A percentile compares a stretch with the other conserved stretches of the same genome.
These are phyloP conservation scores for Nannoperca obscura DNA, from an alignment of 2,797 vertebrate species.

Conservation along the genomic window DNA sequence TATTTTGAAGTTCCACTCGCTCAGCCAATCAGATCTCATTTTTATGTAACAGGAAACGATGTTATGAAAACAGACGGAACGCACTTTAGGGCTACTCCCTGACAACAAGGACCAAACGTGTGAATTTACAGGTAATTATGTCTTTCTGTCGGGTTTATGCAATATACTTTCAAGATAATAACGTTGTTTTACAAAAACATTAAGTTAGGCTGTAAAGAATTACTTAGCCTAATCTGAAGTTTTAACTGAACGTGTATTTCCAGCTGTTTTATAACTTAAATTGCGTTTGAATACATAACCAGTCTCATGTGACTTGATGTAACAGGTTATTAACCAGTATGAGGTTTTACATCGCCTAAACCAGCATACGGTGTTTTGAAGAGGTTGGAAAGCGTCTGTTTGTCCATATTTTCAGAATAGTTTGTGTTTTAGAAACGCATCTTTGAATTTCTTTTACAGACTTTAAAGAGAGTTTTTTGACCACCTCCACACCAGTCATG, in stretches of 20 bases:
- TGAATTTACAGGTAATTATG: constrained; percentile 18
- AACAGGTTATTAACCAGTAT: neutral
- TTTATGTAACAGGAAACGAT: constrained; percentile 50
- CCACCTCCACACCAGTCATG: constrained; percentile 64
- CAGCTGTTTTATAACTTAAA: neutral
- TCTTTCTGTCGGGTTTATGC: neutral
- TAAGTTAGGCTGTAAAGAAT: neutral
- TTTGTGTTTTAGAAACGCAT: no score
- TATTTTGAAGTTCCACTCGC: constrained; percentile 56
- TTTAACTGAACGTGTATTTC: neutral
- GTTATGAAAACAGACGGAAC: constrained; percentile 32
- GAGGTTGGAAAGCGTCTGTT: neutral
- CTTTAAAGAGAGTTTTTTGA: neutral
- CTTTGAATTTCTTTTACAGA: no score
- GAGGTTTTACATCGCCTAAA: rapidly evolving
- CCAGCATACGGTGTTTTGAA: neutral
- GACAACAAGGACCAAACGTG: neutral
- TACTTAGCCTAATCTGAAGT: rapidly evolving
- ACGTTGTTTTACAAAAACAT: neutral
- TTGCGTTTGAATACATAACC: constrained; percentile 2
- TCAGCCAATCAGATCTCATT: constrained; percentile 55
- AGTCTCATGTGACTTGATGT: constrained; percentile 1
- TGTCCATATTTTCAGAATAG: neutral
- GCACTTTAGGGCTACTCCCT: neutral
- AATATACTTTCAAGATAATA: neutral